Evolutionary conservation across 2,888 invertebrate species (phyloP), one percentile per base, ranked within the genome.

Genomic region (Erebia aethiops): DNA sequence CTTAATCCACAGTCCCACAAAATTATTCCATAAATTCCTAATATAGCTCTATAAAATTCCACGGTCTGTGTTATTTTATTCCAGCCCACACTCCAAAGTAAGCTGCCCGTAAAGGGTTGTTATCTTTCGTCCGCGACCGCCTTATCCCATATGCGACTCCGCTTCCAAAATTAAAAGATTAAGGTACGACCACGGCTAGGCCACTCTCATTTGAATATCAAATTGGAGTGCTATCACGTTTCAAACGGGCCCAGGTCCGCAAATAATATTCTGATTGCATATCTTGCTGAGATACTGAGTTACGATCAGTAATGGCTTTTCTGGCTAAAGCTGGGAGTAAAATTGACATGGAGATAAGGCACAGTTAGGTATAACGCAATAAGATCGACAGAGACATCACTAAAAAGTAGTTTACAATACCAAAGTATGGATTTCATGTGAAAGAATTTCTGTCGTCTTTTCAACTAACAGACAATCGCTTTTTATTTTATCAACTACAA

Each of bases 141-240:
- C 76, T 76, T 70, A 69, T 75, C 69, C 71, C 76, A 71, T 75
- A 79, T 75, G 78, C 67, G 57, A 52, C 56, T 57, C 72, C 63
- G 64, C 57, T 67, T 78, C 77, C 80, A 77, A 84, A 89, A 90
- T 88, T 84, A 87, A 89, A 90, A 88, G 88, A 88, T 89, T 89
- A 89, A 88, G 84, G 83, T 82, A 54, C 54, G n/a, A n/a, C 14
- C 14, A 14, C 51, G 54, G 8, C 16, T 11, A 82, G 79, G 79
- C 80, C 85, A 80, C 80, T 77, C 79, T 79, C 77, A 81, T 86
- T 84, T 84, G 82, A 82, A 84, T 84, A 82, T 79, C 75, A 82
- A 85, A 84, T 80, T 77, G 75, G 58, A 73, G 70, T 71, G 75
- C 81, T 79, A 83, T 82, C 83, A 82, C 79, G 81, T 84, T 77